Conservation (phyloP, 53 echinoderm and acorn worm species). For the Holothuria leucospilota region DNA sequence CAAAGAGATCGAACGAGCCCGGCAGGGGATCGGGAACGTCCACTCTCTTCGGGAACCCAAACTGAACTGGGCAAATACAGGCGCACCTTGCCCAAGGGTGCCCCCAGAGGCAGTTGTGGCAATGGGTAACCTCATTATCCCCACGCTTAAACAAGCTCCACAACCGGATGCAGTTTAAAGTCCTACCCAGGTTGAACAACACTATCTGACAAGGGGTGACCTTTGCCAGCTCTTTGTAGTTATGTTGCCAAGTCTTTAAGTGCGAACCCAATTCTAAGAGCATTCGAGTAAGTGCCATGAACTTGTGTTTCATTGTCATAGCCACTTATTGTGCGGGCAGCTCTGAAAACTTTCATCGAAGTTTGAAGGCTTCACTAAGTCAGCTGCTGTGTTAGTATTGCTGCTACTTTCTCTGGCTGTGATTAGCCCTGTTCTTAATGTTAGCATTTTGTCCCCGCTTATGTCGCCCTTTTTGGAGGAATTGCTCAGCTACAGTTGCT, state of each 20-base stretch:
- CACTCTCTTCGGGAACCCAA: too few relatives aligned
- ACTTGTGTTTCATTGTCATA: neutral
- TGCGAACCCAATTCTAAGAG: conserved; percentile 21
- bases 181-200: too few relatives aligned
- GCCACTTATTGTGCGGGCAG: conserved; percentile 12
- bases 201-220: too few relatives aligned
- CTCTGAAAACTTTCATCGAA: neutral
- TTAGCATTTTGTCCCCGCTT: conserved; percentile 46
- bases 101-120: too few relatives aligned
- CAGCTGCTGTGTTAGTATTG: conserved; percentile 4
- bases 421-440: neutral
- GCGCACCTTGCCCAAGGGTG: too few relatives aligned
- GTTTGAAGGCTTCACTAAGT: conserved; percentile 2
- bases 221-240: too few relatives aligned
- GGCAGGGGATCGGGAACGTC: too few relatives aligned
- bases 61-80: too few relatives aligned
- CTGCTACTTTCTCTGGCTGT: neutral
- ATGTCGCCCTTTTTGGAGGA: conserved; percentile 27
- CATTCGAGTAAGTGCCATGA: conserved; percentile 8
- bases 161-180: too few relatives aligned
- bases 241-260: conserved; percentile 26
- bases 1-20: too few relatives aligned
- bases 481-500: conserved; percentile 11
- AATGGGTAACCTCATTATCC: too few relatives aligned
- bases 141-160: too few relatives aligned